Evolutionary conservation across 2,113 vertebrate genomes (phyloP).

Genomic region (Cynocephalus volans): DNA sequence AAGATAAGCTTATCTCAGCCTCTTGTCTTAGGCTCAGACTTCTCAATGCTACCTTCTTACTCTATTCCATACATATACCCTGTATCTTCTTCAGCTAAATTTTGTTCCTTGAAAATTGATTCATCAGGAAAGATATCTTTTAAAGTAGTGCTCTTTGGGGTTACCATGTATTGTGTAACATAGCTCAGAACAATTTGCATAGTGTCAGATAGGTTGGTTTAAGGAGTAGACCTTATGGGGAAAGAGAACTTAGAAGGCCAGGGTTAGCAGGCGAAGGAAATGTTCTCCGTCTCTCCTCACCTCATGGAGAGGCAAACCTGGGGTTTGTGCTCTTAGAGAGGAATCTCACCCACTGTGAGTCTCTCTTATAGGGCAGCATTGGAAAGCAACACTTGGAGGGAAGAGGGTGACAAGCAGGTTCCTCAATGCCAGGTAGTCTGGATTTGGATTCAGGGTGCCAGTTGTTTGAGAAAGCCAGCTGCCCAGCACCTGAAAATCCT

Average conservation of each 20-base stretch:
- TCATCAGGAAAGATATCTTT: background rate
- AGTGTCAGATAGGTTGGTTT: background rate
- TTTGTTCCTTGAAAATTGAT: conserved; percentile 40
- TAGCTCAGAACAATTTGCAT: background rate
- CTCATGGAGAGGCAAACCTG: background rate
- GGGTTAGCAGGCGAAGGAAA: background rate
- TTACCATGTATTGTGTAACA: background rate
- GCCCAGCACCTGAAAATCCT: background rate
- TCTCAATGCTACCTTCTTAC: background rate
- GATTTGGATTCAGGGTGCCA: background rate
- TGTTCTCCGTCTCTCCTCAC: background rate
- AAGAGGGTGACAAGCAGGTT: background rate
- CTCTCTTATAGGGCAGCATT: background rate
- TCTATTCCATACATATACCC: no score
- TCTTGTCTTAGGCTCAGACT: background rate
- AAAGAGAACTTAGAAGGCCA: background rate
- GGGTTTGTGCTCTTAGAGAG: background rate
- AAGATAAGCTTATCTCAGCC: background rate
- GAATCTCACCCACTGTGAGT: background rate
- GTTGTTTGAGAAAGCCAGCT: background rate
- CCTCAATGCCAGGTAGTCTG: background rate
- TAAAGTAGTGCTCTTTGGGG: background rate
- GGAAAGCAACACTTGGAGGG: background rate
- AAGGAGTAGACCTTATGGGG: background rate
- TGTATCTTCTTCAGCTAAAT: background rate